These are phyloP conservation scores for Lepidonotus clava DNA, from an alignment of 2,888 invertebrate genomes.

Conservation along the genomic window DNA sequence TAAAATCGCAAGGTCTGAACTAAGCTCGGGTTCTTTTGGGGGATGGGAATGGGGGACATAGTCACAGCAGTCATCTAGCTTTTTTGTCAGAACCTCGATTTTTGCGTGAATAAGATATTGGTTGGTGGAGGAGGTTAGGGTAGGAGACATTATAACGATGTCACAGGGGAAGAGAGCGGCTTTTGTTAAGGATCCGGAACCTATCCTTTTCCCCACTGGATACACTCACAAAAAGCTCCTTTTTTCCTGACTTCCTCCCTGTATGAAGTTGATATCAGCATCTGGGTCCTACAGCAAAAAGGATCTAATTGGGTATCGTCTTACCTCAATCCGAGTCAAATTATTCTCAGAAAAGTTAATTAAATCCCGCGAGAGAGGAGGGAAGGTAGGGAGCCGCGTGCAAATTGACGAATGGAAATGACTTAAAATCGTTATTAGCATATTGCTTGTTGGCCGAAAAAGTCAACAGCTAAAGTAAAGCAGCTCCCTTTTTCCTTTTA, in stretches of 20 bases:
- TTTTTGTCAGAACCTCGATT: no score
- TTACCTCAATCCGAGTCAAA: neutral
- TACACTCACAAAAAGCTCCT: neutral
- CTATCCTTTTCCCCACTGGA: neutral
- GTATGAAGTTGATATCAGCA: conserved; percentile 21
- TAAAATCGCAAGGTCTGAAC: no score
- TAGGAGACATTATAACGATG: neutral
- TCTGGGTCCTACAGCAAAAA: neutral
- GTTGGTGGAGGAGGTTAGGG: neutral
- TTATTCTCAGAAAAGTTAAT: conserved; percentile 21
- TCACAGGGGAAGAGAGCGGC: neutral
- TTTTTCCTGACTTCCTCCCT: neutral
- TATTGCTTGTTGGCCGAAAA: neutral
- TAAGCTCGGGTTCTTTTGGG: no score
- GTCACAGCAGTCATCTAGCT: no score
- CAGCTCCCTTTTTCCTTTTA: neutral
- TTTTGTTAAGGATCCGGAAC: conserved; percentile 1
- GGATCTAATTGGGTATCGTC: conserved; percentile 16
- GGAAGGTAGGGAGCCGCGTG: neutral
- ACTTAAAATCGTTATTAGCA: neutral
- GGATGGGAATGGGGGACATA: no score
- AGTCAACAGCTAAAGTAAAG: neutral
- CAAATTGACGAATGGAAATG: neutral
- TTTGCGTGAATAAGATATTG: no score
- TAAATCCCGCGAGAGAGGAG: neutral